Percentiles rank a stretch among this genome's conserved stretches.
Conservation (phyloP, 2,113 vertebrate genomes). For the Psilopogon haemacephalus region DNA sequence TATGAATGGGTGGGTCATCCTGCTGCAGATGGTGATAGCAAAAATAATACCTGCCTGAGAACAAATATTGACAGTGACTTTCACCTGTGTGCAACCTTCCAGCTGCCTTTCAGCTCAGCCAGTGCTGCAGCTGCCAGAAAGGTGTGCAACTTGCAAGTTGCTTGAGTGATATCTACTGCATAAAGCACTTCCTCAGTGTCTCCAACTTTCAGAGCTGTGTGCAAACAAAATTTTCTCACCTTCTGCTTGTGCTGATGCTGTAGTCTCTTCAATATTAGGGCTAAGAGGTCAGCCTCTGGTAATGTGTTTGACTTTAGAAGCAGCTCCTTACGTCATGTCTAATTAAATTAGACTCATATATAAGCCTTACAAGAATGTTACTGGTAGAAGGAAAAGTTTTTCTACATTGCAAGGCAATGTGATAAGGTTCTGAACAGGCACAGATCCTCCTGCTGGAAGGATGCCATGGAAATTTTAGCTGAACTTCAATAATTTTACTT, state of each 20-base stretch:
- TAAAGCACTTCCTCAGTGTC: neutral
- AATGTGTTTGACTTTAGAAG: neutral
- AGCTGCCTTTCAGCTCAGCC: neutral
- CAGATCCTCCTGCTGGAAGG: neutral
- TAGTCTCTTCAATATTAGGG: neutral
- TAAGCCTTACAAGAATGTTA: neutral
- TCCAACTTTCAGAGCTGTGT: neutral
- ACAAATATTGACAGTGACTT: conserved; percentile 46
- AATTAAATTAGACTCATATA: neutral
- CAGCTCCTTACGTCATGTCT: fast-evolving
- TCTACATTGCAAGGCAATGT: neutral
- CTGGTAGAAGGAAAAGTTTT: neutral
- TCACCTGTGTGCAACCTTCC: neutral
- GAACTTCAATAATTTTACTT: neutral
- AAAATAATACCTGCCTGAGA: neutral
- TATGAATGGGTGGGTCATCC: conserved; percentile 32
- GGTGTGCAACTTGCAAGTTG: neutral
- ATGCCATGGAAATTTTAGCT: neutral
- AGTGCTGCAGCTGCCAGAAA: neutral
- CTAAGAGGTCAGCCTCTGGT: neutral
- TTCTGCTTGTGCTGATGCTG: neutral
- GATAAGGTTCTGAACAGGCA: neutral
- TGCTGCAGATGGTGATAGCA: neutral
- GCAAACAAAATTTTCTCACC: neutral
- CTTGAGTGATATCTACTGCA: neutral